Evolutionary conservation across 2,888 invertebrate species (phyloP), one percentile per base, ranked within the genome.

Genomic region (Parthenolecanium corni): DNA sequence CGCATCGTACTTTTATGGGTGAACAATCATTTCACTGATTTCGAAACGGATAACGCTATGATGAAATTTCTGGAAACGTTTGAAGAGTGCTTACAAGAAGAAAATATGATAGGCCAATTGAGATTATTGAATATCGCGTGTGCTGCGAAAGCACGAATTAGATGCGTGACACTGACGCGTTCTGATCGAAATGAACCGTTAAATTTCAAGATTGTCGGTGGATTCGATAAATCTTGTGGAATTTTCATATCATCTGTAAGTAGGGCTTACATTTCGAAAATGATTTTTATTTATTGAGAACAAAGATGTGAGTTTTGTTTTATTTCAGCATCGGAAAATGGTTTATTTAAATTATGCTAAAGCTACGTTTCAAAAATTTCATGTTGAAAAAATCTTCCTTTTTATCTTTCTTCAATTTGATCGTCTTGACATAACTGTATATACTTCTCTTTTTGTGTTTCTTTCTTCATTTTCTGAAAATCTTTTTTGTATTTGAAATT

Each of bases 21-120:
- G 1, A 97, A 96, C 75, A 97, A 95, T 75, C 95, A 96, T 76
- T 96, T 95, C 72, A 93, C 93, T 44, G 96, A 96, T 73, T 96
- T 96, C 75, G 95, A 95, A 78, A 93, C 89, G 5, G 91, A 94
- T 75, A 86, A 91, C 21, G 84, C 84, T 65, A 94, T 98, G 94
- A 93, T 94, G 84, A 92, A 93, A 70, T 94, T 95, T 72, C 76
- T 96, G 66, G 94, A 95, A 74, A 85, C 82, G 66, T 95, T 96
- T 76, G 95, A 96, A 76, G 79, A 82, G 66, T 84, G 84, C 61
- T 76, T 94, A 66, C 90, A 90, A 71, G 79, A 80, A 69, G 89
- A 90, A 74, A 86, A 86, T 72, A 86, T 95, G 86, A 82, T 84
- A 68, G 89, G 89, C 21, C 77, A 78, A 70, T 73, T 76, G 66